A percentile compares a stretch with the other conserved stretches of the same genome.
These are phyloP conservation scores for Blastobasis adustella DNA, from an alignment of 2,888 invertebrate species.

Conservation along the genomic window DNA sequence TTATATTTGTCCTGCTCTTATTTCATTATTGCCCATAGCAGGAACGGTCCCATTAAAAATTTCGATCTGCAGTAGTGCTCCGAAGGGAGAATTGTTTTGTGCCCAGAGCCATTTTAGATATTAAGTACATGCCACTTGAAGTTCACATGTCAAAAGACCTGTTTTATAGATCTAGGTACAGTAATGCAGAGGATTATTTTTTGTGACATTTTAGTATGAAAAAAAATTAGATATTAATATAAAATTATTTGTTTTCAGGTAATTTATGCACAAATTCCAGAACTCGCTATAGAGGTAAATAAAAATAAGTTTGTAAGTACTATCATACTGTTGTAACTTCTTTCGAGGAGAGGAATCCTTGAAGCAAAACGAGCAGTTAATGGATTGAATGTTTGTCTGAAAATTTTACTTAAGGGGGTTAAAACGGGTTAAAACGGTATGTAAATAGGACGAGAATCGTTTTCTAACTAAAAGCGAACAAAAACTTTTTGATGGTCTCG, in stretches of 20 bases:
- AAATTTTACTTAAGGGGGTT: conserved; percentile 46
- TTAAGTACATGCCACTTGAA: not conserved
- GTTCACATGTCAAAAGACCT: not conserved
- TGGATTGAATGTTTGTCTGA: conserved; percentile 48
- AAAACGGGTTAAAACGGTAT: conserved; percentile 52
- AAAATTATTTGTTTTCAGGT: not conserved
- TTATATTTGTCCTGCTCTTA: conserved; percentile 74
- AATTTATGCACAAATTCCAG: not conserved
- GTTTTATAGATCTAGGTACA: not conserved
- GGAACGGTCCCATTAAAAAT: conserved; percentile 44
- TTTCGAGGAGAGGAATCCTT: conserved; percentile 17
- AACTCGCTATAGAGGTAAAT: no score
- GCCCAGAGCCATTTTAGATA: not conserved
- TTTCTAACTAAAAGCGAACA: conserved; percentile 51
- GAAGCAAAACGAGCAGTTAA: conserved; percentile 31
- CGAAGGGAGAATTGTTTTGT: not conserved
- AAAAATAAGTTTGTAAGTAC: no score
- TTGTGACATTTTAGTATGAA: not conserved
- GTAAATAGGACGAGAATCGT: conserved; percentile 56
- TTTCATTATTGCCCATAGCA: conserved; percentile 68
- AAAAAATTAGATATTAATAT: not conserved
- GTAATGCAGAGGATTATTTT: not conserved
- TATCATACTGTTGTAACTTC: not conserved
- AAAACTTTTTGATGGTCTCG: conserved; percentile 57
- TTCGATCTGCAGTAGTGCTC: conserved; percentile 30